Conservation (phyloP, 2,888 invertebrate species). For the Oxystoma pomonae region DNA sequence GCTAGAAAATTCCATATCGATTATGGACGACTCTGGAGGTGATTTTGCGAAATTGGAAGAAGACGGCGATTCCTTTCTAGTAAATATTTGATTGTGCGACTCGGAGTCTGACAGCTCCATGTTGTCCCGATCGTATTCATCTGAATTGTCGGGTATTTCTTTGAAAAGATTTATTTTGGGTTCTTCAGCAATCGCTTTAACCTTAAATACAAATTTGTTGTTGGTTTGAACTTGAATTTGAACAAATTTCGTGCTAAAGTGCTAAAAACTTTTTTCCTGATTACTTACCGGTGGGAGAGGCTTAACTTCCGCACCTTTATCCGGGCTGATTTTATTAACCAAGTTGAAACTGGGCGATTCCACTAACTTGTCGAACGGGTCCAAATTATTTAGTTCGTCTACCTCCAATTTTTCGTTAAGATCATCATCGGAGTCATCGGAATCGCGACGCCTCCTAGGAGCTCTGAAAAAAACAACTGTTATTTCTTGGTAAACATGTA, state of each 20-base stretch:
- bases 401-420: constrained; percentile 20
- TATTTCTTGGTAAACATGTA: no score
- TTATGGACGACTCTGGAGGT: constrained; percentile 53
- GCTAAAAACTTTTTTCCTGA: constrained; percentile 31
- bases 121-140: constrained; percentile 58
- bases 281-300: constrained; percentile 5
- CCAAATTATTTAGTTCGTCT: constrained; percentile 37
- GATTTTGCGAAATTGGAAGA: constrained; percentile 50
- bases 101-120: constrained; percentile 60
- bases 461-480: no score
- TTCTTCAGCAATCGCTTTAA: constrained; percentile 29
- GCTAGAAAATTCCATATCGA: constrained; percentile 37
- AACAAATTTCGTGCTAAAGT: no score
- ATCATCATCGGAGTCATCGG: constrained; percentile 33
- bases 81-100: constrained; percentile 37
- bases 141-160: constrained; percentile 40
- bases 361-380: constrained; percentile 52
- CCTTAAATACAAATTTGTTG: background rate
- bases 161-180: constrained; percentile 45
- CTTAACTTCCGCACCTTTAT: constrained; percentile 30
- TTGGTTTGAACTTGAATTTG: no score
- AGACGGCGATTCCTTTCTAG: constrained; percentile 11
- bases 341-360: constrained; percentile 53
- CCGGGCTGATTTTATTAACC: constrained; percentile 30
- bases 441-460: constrained; percentile 22